Evolutionary conservation across 2,797 vertebrate genomes (phyloP).

Genomic region (Botia kubotai): DNA sequence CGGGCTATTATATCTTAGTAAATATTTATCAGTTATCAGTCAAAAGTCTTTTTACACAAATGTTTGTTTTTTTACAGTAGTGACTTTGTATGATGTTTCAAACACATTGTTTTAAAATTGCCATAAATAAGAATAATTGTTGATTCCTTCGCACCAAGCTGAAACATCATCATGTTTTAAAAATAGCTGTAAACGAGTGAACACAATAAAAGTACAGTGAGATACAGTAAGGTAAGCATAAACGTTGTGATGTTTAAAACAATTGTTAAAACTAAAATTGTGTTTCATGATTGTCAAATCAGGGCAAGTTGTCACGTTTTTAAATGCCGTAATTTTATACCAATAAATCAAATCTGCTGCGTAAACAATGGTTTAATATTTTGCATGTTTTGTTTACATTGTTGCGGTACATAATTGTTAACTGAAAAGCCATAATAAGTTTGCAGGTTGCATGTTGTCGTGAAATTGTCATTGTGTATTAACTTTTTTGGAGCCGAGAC

Average conservation of each 20-base stretch:
- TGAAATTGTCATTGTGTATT: background rate
- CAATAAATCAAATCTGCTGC: too few species aligned
- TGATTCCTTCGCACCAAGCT: background rate
- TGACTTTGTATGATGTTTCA: background rate
- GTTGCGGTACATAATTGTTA: background rate
- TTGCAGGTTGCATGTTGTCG: conserved; percentile 4
- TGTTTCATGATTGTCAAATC: too few species aligned
- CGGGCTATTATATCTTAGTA: background rate
- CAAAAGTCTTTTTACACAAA: background rate
- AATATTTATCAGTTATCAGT: background rate
- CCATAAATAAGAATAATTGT: background rate
- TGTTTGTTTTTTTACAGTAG: background rate
- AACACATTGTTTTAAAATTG: background rate
- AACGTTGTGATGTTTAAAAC: background rate
- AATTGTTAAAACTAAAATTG: too few species aligned
- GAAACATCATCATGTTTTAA: background rate
- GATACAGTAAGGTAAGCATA: background rate
- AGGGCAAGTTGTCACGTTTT: too few species aligned
- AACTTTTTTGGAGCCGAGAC: background rate
- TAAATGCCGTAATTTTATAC: too few species aligned
- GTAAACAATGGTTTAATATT: too few species aligned
- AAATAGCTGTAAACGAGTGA: background rate
- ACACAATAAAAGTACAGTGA: background rate
- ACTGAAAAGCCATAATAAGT: background rate
- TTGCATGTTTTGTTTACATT: too few species aligned